These are phyloP conservation scores for Petrocephalus schoutedeni DNA, from an alignment of 2,797 vertebrate species.

Conservation along the genomic window DNA sequence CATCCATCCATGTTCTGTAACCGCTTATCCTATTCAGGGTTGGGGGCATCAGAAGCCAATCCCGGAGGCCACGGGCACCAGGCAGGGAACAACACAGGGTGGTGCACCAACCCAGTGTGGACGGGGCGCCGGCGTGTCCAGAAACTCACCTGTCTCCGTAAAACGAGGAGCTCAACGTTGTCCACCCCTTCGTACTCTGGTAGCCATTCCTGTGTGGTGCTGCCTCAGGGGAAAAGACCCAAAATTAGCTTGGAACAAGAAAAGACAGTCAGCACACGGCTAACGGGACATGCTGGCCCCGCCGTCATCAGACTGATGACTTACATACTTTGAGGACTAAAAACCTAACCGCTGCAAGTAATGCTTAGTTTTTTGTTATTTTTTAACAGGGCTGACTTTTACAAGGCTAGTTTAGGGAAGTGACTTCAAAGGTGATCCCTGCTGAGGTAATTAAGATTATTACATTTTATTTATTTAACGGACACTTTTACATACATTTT, in stretches of 20 bases:
- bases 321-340: neutral
- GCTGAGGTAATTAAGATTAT: neutral
- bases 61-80: too few relatives aligned
- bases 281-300: neutral
- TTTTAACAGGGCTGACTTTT: neutral
- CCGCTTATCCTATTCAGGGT: too few relatives aligned
- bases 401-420: neutral
- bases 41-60: too few relatives aligned
- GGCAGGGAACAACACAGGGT: too few relatives aligned
- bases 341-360: neutral
- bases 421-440: neutral
- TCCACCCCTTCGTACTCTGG: conserved; percentile 52
- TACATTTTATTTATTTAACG: neutral
- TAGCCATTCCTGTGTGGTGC: conserved; percentile 45
- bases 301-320: neutral
- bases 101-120: neutral
- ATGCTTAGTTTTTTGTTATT: neutral
- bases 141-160: conserved; percentile 65
- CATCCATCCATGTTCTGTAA: too few relatives aligned
- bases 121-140: neutral
- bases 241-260: neutral
- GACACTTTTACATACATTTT: neutral
- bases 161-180: conserved; percentile 58
- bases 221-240: conserved; percentile 32
- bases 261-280: neutral